Evolutionary conservation across 2,113 vertebrate genomes (phyloP), one percentile per base, ranked within the genome.

Genomic region (Apodemus speciosus): DNA sequence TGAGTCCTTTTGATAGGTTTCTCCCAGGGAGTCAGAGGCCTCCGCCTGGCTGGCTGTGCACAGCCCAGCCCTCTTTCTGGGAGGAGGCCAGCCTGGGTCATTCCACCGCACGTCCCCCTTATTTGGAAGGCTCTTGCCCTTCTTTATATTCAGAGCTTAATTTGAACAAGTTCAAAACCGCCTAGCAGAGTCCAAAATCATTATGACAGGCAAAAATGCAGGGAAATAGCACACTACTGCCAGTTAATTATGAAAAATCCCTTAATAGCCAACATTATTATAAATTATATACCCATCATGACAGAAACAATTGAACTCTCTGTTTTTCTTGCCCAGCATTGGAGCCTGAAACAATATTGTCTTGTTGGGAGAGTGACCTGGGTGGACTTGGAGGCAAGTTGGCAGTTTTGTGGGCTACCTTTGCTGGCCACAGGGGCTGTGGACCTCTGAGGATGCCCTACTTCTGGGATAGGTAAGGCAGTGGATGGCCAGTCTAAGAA

Each of bases 241-340:
- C 85, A 91, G 96, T 95, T 98, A 98, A 97, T 97, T 85, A 97
- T 93, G 73, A 95, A 94, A 96, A 98, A 98, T 97, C 97, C 97
- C 96, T 98, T 98, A 98, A 98, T 98, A 94, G 96, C 97, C 96
- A 92, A 88, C 96, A 98, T 98, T 97, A 98, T 96, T 97, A 94
- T 97, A 96, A 97, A 97, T 98, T 85, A 96, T 75, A 46, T 0
- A 89, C 90, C 93, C 97, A 96, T 97, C 95, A 97, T 75, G 96
- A 95, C 92, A 69, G 92, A 96, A 88, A 98, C 97, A 98, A 98
- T 95, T 35, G 94, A 96, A 92, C 4, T 69, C 92, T 98, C 95
- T 98, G 97, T 98, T 90, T 85, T 7, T 84, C 94, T 77, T 94
- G 95, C 95, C 96, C 91, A 94, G 79, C n/a, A 21, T 3, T 89